phyloP scores from a whole-genome alignment of 2,888 invertebrate species.

The Calliscelio sp. region DNA sequence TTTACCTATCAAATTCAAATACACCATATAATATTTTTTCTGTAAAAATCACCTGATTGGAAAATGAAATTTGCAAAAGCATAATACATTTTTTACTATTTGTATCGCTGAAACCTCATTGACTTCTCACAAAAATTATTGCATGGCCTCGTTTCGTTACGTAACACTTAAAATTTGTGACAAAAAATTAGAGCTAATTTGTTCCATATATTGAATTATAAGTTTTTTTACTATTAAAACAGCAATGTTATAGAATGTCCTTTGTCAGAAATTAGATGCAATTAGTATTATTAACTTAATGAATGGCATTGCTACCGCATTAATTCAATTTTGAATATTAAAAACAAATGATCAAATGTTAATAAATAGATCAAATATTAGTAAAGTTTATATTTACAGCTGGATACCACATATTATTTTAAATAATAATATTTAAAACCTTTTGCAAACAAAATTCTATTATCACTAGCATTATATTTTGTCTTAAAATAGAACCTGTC shows the following conservation, averaged over 20 bases:
- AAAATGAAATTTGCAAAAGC: too few relatives aligned
- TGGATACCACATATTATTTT: not conserved
- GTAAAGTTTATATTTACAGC: slow-evolving; percentile 20
- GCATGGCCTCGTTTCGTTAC: slow-evolving; percentile 30
- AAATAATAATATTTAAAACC: not conserved
- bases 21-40: too few relatives aligned
- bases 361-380: slow-evolving; percentile 8
- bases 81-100: too few relatives aligned
- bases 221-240: not conserved
- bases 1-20: too few relatives aligned
- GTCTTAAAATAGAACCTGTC: not conserved
- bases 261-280: not conserved
- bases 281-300: slow-evolving; percentile 13
- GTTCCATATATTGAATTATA: too few relatives aligned
- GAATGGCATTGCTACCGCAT: not conserved
- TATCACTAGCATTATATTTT: not conserved
- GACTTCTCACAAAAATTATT: slow-evolving; percentile 41
- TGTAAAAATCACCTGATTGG: too few relatives aligned
- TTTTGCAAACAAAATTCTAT: not conserved
- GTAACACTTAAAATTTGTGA: slow-evolving; percentile 13
- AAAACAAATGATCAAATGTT: not conserved
- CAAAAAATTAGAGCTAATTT: too few relatives aligned
- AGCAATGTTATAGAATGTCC: not conserved
- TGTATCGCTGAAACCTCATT: too few relatives aligned
- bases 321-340: not conserved